phyloP scores from a whole-genome alignment of 2,888 invertebrate genomes.

The Zonitis immaculata region DNA sequence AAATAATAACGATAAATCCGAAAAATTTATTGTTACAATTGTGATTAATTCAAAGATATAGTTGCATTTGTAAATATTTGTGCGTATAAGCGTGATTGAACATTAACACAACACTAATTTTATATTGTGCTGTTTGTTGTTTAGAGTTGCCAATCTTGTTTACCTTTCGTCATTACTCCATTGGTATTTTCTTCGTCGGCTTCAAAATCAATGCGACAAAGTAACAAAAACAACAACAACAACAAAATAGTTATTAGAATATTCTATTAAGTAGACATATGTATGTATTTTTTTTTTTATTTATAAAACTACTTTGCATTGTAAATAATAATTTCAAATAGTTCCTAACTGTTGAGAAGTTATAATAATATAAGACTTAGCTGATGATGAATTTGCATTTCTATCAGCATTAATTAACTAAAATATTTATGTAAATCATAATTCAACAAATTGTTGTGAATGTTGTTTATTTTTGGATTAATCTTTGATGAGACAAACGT shows the following conservation, averaged over 20 bases:
- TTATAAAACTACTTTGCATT: neutral
- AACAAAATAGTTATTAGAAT: too few species aligned
- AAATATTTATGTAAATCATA: neutral
- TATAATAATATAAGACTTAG: too few species aligned
- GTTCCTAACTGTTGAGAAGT: too few species aligned
- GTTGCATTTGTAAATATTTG: neutral
- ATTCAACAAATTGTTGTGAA: neutral
- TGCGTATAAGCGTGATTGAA: neutral
- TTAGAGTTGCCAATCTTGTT: slow-evolving; percentile 20
- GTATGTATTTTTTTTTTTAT: too few species aligned
- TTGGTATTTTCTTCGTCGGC: slow-evolving; percentile 53
- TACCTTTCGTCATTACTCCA: slow-evolving; percentile 57
- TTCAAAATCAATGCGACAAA: slow-evolving; percentile 34
- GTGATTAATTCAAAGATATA: too few species aligned
- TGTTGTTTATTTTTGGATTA: neutral
- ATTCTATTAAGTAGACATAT: too few species aligned
- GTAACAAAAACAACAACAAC: slow-evolving; percentile 23
- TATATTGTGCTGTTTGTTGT: neutral
- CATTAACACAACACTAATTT: neutral
- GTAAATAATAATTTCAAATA: neutral
- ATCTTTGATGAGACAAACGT: too few species aligned
- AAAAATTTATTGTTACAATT: too few species aligned
- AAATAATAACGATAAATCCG: neutral
- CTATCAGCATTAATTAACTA: neutral
- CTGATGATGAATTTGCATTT: neutral